Conservation (phyloP, 1,140 invertebrate genomes). For the Lasioglossum albipes region DNA sequence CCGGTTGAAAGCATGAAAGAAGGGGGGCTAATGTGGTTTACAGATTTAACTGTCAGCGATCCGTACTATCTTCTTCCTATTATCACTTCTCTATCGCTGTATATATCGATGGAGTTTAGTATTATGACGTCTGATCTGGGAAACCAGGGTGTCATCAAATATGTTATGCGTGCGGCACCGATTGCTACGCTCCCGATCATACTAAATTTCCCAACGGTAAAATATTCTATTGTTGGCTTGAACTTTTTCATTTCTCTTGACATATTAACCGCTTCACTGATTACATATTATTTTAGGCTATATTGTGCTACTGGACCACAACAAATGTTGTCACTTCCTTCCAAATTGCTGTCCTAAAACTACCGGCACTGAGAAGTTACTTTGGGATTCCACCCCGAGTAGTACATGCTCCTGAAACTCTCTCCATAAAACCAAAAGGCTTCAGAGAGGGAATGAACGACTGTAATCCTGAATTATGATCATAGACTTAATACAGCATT, state of each 20-base stretch:
- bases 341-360: conserved; percentile 90
- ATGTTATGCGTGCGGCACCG: conserved; percentile 88
- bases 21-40: conserved; percentile 96
- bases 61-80: conserved; percentile 94
- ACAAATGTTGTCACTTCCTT: conserved; percentile 93
- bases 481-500: not conserved
- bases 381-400: conserved; percentile 81
- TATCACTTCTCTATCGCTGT: conserved; percentile 90
- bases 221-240: conserved; percentile 48
- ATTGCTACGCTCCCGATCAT: conserved; percentile 92
- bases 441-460: conserved; percentile 83
- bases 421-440: conserved; percentile 83
- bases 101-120: conserved; percentile 90
- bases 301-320: conserved; percentile 94
- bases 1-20: conserved; percentile 92
- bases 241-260: not conserved
- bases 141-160: conserved; percentile 76
- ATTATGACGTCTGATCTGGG: conserved; percentile 65
- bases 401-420: conserved; percentile 72
- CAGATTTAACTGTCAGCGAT: conserved; percentile 94
- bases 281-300: conserved; percentile 81
- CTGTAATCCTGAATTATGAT: not conserved
- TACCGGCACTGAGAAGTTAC: conserved; percentile 86
- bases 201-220: conserved; percentile 92
- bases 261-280: not conserved